Evolutionary conservation across 2,888 invertebrate species (phyloP).

Genomic region (Agelastica alni): DNA sequence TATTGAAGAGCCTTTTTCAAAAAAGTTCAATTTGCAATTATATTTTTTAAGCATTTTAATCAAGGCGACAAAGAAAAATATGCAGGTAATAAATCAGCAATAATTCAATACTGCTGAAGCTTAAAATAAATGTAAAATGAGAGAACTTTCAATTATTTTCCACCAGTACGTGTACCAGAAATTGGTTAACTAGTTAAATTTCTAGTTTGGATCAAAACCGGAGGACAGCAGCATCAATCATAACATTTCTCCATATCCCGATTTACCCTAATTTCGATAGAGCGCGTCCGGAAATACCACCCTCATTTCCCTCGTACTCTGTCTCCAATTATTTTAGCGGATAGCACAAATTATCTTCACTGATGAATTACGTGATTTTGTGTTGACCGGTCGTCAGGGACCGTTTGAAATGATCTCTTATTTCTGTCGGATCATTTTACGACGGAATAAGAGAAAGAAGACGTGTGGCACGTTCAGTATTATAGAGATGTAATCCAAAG

Average conservation of each 20-base stretch:
- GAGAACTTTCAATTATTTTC: too few species aligned
- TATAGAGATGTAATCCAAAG: too few species aligned
- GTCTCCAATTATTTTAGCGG: constrained; percentile 40
- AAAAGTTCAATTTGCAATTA: too few species aligned
- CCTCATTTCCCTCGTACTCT: constrained; percentile 29
- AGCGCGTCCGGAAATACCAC: constrained; percentile 34
- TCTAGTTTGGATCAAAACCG: constrained; percentile 34
- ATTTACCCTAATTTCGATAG: constrained; percentile 39
- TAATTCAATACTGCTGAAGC: too few species aligned
- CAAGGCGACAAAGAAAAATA: too few species aligned
- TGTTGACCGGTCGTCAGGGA: constrained; percentile 14
- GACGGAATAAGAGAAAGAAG: neutral
- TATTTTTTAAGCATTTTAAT: too few species aligned
- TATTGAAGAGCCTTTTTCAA: too few species aligned
- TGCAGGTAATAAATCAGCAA: too few species aligned
- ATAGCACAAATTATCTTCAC: constrained; percentile 40
- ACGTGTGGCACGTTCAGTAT: too few species aligned
- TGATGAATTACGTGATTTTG: constrained; percentile 42
- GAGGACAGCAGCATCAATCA: constrained; percentile 28
- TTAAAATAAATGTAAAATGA: too few species aligned
- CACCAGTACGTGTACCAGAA: too few species aligned
- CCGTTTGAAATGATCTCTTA: constrained; percentile 18
- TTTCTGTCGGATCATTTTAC: neutral
- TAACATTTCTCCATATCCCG: constrained; percentile 39
- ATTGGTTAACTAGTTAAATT: constrained; percentile 42